These are phyloP conservation scores for Choloepus hoffmanni DNA, from an alignment of 2,113 vertebrate genomes.

Conservation along the genomic window DNA sequence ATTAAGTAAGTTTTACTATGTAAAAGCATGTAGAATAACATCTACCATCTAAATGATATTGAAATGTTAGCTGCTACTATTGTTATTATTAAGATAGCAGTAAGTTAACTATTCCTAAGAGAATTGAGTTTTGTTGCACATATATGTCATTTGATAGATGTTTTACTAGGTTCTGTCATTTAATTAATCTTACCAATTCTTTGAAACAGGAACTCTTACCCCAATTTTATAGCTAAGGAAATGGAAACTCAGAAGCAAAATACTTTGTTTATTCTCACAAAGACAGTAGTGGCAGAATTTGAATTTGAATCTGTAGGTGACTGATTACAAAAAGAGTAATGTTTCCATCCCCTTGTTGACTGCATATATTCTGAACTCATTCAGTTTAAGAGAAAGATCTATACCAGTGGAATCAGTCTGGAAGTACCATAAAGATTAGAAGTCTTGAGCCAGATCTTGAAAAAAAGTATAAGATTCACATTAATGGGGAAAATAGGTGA, in stretches of 20 bases:
- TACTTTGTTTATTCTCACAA: neutral
- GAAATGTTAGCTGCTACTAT: neutral
- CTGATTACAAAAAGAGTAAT: slow-evolving; percentile 17
- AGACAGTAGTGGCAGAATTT: neutral
- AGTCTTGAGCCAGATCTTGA: neutral
- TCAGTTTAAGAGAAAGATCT: neutral
- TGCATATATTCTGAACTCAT: neutral
- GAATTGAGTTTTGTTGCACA: neutral
- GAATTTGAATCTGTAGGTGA: slow-evolving; percentile 4
- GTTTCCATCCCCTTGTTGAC: neutral
- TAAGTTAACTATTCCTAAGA: neutral
- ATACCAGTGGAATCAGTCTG: neutral
- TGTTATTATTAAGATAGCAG: neutral
- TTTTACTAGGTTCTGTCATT: slow-evolving; percentile 34
- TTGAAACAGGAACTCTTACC: slow-evolving; percentile 9
- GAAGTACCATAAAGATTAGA: neutral
- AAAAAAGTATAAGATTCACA: neutral
- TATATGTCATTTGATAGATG: neutral
- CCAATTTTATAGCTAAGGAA: neutral
- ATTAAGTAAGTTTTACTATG: slow-evolving; percentile 8
- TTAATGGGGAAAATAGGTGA: neutral
- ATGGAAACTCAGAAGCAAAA: neutral
- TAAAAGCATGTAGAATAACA: slow-evolving; percentile 8
- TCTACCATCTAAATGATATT: neutral
- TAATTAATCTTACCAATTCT: slow-evolving; percentile 44